Conservation (phyloP, 2,888 invertebrate species). For the Drosophila ustulata region DNA sequence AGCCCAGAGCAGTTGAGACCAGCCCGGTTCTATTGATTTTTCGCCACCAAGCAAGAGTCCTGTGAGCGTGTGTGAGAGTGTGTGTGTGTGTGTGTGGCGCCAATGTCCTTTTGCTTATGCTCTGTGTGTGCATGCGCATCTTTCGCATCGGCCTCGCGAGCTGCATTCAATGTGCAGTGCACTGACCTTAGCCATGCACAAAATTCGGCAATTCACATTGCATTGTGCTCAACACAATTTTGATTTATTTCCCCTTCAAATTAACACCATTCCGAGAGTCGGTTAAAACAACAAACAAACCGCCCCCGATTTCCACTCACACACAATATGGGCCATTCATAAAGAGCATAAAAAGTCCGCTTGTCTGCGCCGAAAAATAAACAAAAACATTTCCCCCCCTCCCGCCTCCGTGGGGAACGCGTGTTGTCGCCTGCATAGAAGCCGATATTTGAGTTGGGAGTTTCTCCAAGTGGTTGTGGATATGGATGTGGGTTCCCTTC, state of each 20-base stretch:
- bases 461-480: conserved; percentile 8
- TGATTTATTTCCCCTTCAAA: conserved; percentile 35
- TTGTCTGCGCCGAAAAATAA: conserved; percentile 13
- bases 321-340: conserved; percentile 75
- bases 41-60: conserved; percentile 38
- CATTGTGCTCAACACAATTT: conserved; percentile 11
- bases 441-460: conserved; percentile 23
- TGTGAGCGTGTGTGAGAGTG: neutral
- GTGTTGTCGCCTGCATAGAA: conserved; percentile 11
- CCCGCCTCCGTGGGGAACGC: conserved; percentile 4
- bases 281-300: conserved; percentile 32
- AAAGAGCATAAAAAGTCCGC: conserved; percentile 36
- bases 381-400: conserved; percentile 22
- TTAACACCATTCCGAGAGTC: conserved; percentile 53
- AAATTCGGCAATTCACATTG: conserved; percentile 27
- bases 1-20: neutral
- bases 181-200: conserved; percentile 61
- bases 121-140: conserved; percentile 56
- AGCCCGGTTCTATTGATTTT: conserved; percentile 70
- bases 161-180: conserved; percentile 37
- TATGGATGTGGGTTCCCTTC: neutral
- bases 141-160: conserved; percentile 1
- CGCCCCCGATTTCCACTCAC: conserved; percentile 12
- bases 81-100: conserved; percentile 12
- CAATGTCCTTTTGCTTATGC: conserved; percentile 43